Base-by-base conservation (phyloP, 2,113 vertebrate genomes). In the Coryphaenoides rupestris region DNA sequence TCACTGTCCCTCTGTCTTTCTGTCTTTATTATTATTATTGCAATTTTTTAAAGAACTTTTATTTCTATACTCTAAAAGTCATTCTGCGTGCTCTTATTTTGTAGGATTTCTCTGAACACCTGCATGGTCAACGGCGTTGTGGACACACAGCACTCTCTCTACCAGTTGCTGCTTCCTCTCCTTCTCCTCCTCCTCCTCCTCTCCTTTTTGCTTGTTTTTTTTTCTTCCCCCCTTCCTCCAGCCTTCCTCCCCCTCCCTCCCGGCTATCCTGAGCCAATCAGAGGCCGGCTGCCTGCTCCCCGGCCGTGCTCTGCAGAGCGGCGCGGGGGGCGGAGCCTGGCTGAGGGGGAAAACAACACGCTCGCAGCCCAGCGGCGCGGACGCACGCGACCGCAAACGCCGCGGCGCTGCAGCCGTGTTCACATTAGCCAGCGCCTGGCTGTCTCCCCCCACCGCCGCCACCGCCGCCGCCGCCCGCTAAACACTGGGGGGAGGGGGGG, bases 361-460 rank as follows among this genome's bases (percentile, higher is more conserved):
- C 79, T 84, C 73, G 66, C 77, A 85, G 78, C 77, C 79, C 72
- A 79, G 54, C 54, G 74, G 4, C 3, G 5, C n/a, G 74, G 78
- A 80, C 62, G 70, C 73, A 66, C 69, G 77, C 70, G 67, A 78
- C 86, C 77, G 65, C 73, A 83, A 86, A 83, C 87, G 85, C 84
- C 85, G 81, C 84, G 86, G 83, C 86, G 80, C 84, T 87, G 80
- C 73, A 81, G 75, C 80, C 81, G 81, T 82, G 89, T 90, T 92
- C 86, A 86, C 91, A 88, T 91, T 86, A 89, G 92, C 90, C 83
- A 92, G 89, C 84, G 88, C 85, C 89, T 74, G 88, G 72, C 69
- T 84, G 86, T 89, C 87, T 88, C 85, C 6, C 24, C 6, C 24
- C 24, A 6, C 80, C 73, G 69, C 77, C 76, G 78, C 70, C 62